Percentiles rank a stretch among this genome's conserved stretches.
Evolutionary conservation across 2,888 invertebrate genomes (phyloP).

Genomic region (Lasioglossum marginatum): DNA sequence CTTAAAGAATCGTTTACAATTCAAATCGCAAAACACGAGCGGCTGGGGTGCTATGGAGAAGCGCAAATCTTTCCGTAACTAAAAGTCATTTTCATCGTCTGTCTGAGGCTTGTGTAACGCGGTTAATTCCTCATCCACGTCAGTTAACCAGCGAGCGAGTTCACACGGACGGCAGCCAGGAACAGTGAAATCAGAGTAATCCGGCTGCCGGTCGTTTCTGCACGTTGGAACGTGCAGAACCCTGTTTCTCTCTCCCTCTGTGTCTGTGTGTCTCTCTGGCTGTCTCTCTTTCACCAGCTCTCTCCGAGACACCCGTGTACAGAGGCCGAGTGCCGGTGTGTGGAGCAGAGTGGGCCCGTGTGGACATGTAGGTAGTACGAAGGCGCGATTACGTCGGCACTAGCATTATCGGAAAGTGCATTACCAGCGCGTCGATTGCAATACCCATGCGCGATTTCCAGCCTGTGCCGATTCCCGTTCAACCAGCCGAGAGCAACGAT

Average conservation of each 20-base stretch:
- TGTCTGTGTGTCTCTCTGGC: neutral
- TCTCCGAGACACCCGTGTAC: slow-evolving; percentile 3
- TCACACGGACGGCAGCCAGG: slow-evolving; percentile 50
- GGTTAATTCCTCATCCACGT: slow-evolving; percentile 74
- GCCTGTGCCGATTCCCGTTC: slow-evolving; percentile 46
- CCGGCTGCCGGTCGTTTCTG: slow-evolving; percentile 47
- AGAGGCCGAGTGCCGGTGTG: neutral
- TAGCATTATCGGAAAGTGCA: slow-evolving; percentile 79
- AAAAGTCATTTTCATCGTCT: slow-evolving; percentile 56
- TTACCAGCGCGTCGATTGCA: slow-evolving; percentile 74
- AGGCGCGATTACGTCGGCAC: slow-evolving; percentile 72
- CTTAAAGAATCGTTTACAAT: slow-evolving; percentile 4
- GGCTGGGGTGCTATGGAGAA: neutral
- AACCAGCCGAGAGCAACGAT: slow-evolving; percentile 48
- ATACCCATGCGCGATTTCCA: slow-evolving; percentile 64
- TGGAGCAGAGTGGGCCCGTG: slow-evolving; percentile 20
- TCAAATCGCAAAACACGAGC: slow-evolving; percentile 25
- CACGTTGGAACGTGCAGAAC: slow-evolving; percentile 39
- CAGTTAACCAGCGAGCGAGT: slow-evolving; percentile 56
- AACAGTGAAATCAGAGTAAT: slow-evolving; percentile 70
- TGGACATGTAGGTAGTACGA: slow-evolving; percentile 53
- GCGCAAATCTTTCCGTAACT: slow-evolving; percentile 42
- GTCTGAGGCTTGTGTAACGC: slow-evolving; percentile 65
- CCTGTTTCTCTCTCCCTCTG: neutral
- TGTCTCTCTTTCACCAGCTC: neutral